phyloP scores from a whole-genome alignment of 2,113 vertebrate genomes.

The Ailuropoda melanoleuca region DNA sequence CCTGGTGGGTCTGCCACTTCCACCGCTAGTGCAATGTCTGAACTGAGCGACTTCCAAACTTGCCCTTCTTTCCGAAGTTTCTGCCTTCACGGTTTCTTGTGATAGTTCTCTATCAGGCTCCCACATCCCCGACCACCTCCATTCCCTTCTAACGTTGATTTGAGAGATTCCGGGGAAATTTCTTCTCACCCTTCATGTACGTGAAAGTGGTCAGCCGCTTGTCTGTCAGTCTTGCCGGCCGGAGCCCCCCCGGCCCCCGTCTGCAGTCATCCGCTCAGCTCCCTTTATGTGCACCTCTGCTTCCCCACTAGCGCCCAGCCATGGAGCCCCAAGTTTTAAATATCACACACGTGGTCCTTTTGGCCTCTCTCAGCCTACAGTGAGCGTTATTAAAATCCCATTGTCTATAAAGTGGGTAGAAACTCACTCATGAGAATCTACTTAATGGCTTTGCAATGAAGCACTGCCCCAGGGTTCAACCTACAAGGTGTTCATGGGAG shows the following conservation, averaged over 20 bases:
- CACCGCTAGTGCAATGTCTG: background rate
- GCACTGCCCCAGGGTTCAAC: background rate
- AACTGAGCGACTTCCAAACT: background rate
- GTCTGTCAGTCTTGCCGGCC: accelerated
- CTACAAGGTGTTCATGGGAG: background rate
- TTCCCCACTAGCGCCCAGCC: background rate
- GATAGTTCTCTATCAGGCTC: background rate
- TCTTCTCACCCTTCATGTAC: background rate
- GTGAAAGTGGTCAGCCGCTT: background rate
- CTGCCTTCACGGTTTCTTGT: background rate
- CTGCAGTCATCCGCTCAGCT: background rate
- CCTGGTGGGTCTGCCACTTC: background rate
- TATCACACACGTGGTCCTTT: background rate
- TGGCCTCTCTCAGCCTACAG: background rate
- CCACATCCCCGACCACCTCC: background rate
- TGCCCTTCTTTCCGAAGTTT: background rate
- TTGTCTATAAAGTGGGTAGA: conserved; percentile 4
- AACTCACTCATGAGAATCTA: background rate
- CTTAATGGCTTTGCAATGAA: conserved; percentile 11
- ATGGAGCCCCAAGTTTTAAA: background rate
- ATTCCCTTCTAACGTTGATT: background rate
- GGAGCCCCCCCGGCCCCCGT: background rate
- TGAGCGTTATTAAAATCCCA: conserved; percentile 25
- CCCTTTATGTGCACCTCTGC: accelerated
- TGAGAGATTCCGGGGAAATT: background rate